These are phyloP conservation scores for Florisuga fusca DNA, from an alignment of 2,797 vertebrate genomes.

Conservation along the genomic window DNA sequence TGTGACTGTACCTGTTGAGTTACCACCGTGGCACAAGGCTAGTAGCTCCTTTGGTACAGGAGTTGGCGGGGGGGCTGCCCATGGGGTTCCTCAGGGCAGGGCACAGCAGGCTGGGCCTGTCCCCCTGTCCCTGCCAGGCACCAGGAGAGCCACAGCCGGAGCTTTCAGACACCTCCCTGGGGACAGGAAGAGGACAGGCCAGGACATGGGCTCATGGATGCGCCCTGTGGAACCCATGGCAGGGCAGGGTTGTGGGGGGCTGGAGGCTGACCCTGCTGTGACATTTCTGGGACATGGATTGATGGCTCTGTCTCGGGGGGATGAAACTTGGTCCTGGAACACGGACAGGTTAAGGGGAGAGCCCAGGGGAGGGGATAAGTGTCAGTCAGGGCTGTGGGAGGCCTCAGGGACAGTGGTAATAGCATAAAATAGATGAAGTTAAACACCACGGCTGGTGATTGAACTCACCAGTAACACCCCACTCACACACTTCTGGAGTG, in stretches of 20 bases:
- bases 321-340: too few relatives aligned
- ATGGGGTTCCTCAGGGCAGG: not conserved
- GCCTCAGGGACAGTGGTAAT: too few relatives aligned
- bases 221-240: too few relatives aligned
- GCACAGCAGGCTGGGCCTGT: not conserved
- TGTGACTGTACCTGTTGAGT: not conserved
- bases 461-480: not conserved
- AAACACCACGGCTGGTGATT: not conserved
- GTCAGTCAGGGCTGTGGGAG: not conserved
- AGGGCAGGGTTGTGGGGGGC: not conserved
- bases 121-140: not conserved
- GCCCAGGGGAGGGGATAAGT: not conserved
- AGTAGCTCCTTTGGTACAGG: not conserved
- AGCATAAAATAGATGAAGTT: not conserved
- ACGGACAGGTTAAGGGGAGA: fast-evolving
- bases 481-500: not conserved
- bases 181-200: not conserved
- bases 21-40: not conserved
- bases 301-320: too few relatives aligned
- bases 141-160: not conserved
- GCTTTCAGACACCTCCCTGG: not conserved
- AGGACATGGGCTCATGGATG: fast-evolving
- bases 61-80: too few relatives aligned
- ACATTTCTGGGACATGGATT: too few relatives aligned
- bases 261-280: too few relatives aligned